Evolutionary conservation across 1,140 invertebrate species (phyloP).

Genomic region (Calliopsis andreniformis): DNA sequence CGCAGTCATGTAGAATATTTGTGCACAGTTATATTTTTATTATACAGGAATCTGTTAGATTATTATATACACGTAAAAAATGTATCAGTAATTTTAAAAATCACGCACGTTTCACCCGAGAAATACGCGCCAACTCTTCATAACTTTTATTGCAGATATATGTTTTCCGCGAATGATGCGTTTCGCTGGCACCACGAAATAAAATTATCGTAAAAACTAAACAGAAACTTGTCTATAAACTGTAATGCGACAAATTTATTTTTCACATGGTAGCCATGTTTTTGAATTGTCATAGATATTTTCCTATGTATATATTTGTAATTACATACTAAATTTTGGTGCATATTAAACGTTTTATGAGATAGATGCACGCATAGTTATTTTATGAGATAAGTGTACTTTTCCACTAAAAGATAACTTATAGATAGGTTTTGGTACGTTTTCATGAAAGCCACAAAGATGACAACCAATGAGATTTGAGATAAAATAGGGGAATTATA

Average conservation of each 20-base stretch:
- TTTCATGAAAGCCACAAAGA: neutral
- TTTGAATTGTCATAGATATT: conserved; percentile 64
- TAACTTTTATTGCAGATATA: conserved; percentile 19
- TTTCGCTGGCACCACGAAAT: conserved; percentile 20
- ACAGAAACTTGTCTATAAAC: conserved; percentile 58
- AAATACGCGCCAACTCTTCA: conserved; percentile 9
- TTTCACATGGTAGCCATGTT: conserved; percentile 66
- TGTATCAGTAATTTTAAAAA: conserved; percentile 22
- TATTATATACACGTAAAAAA: conserved; percentile 24
- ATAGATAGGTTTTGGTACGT: neutral
- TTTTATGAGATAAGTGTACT: neutral
- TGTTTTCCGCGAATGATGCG: neutral
- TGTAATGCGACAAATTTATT: conserved; percentile 54
- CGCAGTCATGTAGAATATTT: neutral
- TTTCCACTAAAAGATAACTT: neutral
- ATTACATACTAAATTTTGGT: conserved; percentile 33
- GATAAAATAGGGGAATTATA: neutral
- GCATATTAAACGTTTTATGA: conserved; percentile 13
- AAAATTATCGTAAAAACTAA: conserved; percentile 49
- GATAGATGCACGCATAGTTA: conserved; percentile 7
- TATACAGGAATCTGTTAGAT: conserved; percentile 27
- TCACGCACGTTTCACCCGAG: conserved; percentile 22
- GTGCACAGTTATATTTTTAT: conserved; percentile 1
- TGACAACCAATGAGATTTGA: neutral
- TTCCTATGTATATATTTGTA: conserved; percentile 39